phyloP scores from a whole-genome alignment of 2,888 invertebrate species.

The Glyphotaelius pellucidus region DNA sequence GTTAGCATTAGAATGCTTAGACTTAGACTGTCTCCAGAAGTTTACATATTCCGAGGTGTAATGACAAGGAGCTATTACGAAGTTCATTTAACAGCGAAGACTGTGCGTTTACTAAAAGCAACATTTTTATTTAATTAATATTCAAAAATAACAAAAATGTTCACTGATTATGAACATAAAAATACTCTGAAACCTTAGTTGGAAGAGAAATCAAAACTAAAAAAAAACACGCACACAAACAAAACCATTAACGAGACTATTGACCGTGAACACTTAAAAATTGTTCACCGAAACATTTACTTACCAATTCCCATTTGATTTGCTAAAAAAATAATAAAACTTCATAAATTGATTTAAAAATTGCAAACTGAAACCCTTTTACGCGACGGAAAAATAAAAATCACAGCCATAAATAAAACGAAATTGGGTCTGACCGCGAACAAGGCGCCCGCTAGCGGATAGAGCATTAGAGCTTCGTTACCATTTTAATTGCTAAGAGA shows the following conservation, averaged over 20 bases:
- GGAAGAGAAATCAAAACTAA: too few relatives aligned
- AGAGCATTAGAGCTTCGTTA: slow-evolving; percentile 23
- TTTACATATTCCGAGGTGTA: neutral
- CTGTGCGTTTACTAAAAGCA: neutral
- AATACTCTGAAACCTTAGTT: too few relatives aligned
- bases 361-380: neutral
- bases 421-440: slow-evolving; percentile 23
- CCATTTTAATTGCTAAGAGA: slow-evolving; percentile 41
- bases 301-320: neutral
- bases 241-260: neutral
- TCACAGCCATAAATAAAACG: slow-evolving; percentile 7
- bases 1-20: neutral
- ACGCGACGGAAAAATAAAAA: neutral
- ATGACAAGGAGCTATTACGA: neutral
- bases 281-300: neutral
- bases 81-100: neutral
- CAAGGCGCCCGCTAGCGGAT: slow-evolving; percentile 20
- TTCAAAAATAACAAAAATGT: neutral
- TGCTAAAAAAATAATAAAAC: neutral
- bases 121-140: neutral
- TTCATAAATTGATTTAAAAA: neutral
- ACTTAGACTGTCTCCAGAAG: neutral
- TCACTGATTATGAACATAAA: too few relatives aligned
- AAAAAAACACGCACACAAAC: neutral
- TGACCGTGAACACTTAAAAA: neutral